Conservation (phyloP, 2,113 vertebrate genomes). For the Pituophis catenifer region DNA sequence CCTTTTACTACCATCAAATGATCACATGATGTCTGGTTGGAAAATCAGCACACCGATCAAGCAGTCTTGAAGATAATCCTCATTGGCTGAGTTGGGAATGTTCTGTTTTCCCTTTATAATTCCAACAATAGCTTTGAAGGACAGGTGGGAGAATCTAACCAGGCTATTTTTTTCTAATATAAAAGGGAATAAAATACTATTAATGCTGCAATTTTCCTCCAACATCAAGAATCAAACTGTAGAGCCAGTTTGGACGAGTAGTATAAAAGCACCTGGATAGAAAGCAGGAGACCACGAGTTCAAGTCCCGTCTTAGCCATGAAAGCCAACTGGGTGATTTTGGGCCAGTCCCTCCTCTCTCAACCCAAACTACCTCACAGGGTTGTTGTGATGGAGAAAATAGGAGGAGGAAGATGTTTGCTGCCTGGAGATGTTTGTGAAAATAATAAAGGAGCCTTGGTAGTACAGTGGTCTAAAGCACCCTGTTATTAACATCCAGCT, state of each 20-base stretch:
- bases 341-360: background rate
- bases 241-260: no score
- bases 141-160: background rate
- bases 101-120: background rate
- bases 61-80: background rate
- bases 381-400: background rate
- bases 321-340: background rate
- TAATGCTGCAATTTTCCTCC: background rate
- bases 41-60: background rate
- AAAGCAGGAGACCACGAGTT: no score
- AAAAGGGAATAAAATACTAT: background rate
- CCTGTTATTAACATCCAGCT: no score
- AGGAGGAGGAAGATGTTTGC: no score
- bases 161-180: background rate
- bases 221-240: background rate
- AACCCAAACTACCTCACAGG: background rate
- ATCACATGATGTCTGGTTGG: background rate
- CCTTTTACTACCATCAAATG: background rate
- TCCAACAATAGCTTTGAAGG: background rate
- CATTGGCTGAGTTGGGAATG: background rate
- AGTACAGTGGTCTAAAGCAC: no score
- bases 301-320: background rate
- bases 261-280: no score
- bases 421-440: no score
- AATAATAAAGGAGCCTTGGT: no score